Base-by-base conservation (phyloP, 1,140 invertebrate genomes). In the Aleiodes sp. region DNA sequence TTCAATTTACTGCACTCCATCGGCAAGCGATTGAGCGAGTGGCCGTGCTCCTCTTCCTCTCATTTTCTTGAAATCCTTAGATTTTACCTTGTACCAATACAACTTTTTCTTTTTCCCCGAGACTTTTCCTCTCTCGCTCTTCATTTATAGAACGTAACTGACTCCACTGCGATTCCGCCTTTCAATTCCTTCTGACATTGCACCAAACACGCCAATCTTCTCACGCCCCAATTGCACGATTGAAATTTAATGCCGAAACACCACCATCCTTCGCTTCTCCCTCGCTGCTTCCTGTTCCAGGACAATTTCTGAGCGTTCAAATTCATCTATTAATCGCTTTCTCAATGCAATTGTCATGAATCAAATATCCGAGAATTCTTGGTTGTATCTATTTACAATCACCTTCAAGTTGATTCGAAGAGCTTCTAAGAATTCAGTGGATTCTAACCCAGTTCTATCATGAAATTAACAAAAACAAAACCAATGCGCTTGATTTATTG, bases 161-260 rank as follows among this genome's bases (percentile, higher is more conserved):
- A 59, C 64, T 56, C 35, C 29, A 65, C 26, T 28, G 33, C 41
- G 8, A 33, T 14, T 43, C 43, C 52, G 26, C 43, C 39, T 43
- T 56, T 43, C n/a, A n/a, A 56, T 41, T 65, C 52, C 39, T 52
- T 35, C 12, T 31, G 16, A 31, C 64, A 33, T 56, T 28, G 43
- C 24, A 46, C 10, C 41, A 21, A 46, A 43, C 29, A 28, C 33
- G 56, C 43, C 31, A 33, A 24, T 65, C 43, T 65, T 56, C 64
- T 52, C 64, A 65, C 64, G 64, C 64, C 43, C 64, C 64, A 65
- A 65, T 46, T 68, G 35, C 21, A 26, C 65, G 16, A 61, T 68
- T 43, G 57, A 26, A 39, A 31, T 67, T 37, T 57, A 10, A 35
- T 35, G 21, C 14, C 1, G 4, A 29, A 31, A 59, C 21, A 63